Base-by-base conservation (phyloP, 2,888 invertebrate genomes). In the Galerucella pusilla region DNA sequence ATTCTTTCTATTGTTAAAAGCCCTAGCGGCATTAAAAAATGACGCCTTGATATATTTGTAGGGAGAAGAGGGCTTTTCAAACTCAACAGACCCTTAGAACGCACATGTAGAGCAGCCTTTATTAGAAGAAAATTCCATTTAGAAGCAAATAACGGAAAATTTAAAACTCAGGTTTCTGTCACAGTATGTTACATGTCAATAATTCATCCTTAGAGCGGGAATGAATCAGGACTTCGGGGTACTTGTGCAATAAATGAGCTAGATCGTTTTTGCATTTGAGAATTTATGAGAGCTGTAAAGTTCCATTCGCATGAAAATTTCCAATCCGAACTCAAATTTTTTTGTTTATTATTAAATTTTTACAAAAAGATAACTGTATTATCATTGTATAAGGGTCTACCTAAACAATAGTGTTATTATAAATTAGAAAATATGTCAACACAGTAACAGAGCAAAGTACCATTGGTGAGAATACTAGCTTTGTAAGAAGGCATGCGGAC, bases 91-190 rank as follows among this genome's bases (percentile, higher is more conserved):
- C 85, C 85, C 83, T 85, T 81, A 78, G 82, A 85, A 85, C 80
- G 85, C 84, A 85, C 85, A 86, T 86, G 85, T 85, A 86, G 83
- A 86, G 84, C 84, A 83, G 84, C 83, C 83, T 84, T 84, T 84
- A 85, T 86, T 85, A 85, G 83, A 83, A 84, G 81, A 80, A 85
- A 85, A 84, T 84, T 82, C 82, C 84, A 82, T 83, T 85, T 82
- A 81, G 80, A 82, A 78, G 81, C 82, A 84, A 85, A 85, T 85
- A 85, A 84, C 80, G 83, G 83, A 84, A 84, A 85, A 82, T 82
- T 81, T 80, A 77, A 82, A 79, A 79, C 79, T 78, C 77, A 75
- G 77, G 77, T 76, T 77, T 66, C 72, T 81, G 81, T 79, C 80
- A 82, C 79, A 81, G 80, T 79, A 78, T 81, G 82, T 81, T 81